phyloP scores from a whole-genome alignment of 2,888 invertebrate genomes.

The Heliconius ethilla region DNA sequence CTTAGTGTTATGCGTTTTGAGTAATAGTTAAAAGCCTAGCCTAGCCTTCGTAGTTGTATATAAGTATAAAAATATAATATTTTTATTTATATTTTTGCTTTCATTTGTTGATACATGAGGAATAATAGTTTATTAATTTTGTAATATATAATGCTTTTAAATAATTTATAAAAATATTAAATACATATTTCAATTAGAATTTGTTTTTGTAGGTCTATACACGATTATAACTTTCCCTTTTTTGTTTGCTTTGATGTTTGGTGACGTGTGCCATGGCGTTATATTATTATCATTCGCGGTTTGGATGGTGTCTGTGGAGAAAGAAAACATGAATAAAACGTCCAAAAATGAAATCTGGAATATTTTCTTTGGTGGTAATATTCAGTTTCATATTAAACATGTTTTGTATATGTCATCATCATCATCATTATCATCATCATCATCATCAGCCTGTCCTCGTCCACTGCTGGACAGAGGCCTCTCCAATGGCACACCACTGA shows the following conservation, averaged over 20 bases:
- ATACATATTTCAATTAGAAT: too few relatives aligned
- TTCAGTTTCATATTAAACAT: background rate
- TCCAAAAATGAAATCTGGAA: constrained; percentile 94
- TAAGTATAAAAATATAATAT: background rate
- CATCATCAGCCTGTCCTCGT: too few relatives aligned
- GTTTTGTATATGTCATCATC: background rate
- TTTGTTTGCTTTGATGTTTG: constrained; percentile 97
- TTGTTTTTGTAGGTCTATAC: constrained; percentile 84
- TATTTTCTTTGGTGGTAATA: constrained; percentile 91
- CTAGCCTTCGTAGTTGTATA: too few relatives aligned
- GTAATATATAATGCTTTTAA: too few relatives aligned
- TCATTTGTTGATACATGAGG: too few relatives aligned
- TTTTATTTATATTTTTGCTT: too few relatives aligned
- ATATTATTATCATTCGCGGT: constrained; percentile 87
- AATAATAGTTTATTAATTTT: background rate
- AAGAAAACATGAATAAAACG: constrained; percentile 82
- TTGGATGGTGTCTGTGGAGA: constrained; percentile 90
- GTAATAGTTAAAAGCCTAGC: background rate
- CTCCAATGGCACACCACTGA: too few relatives aligned
- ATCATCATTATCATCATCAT: too few relatives aligned
- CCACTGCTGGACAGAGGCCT: too few relatives aligned
- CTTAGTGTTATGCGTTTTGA: background rate
- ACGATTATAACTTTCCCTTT: constrained; percentile 96
- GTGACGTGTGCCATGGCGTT: constrained; percentile 93
- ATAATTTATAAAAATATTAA: too few relatives aligned